Percentiles rank a stretch among this genome's conserved stretches.
Evolutionary conservation across 92 coral and sea anemone species (phyloP).

Genomic region (Bergia puertoricense): DNA sequence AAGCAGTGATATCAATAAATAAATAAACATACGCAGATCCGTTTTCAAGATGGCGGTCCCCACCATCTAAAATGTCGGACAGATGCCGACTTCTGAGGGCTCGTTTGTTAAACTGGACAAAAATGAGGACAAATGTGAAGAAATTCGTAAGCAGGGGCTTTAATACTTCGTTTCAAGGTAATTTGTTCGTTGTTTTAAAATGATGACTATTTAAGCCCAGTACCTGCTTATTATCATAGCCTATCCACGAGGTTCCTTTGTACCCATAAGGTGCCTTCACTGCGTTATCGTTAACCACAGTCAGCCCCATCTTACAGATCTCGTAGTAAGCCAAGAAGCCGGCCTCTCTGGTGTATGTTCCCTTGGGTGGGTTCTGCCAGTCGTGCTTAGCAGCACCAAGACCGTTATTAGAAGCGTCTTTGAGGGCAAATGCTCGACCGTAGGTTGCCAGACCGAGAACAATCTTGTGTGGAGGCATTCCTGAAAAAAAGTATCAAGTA

Average conservation of each 20-base stretch:
- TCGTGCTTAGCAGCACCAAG: conserved; percentile 39
- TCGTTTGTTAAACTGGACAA: too few species aligned
- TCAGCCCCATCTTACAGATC: neutral
- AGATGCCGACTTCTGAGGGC: too few species aligned
- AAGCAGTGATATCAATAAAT: too few species aligned
- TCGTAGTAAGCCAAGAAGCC: conserved; percentile 52
- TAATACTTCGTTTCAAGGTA: too few species aligned
- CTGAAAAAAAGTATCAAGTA: neutral
- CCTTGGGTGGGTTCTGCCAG: conserved; percentile 12
- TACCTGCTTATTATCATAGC: conserved; percentile 31
- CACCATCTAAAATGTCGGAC: too few species aligned
- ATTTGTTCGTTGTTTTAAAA: too few species aligned
- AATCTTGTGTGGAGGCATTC: conserved; percentile 35
- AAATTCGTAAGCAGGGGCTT: too few species aligned
- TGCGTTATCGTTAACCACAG: conserved; percentile 21
- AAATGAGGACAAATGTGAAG: too few species aligned
- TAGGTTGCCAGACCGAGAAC: conserved; percentile 50
- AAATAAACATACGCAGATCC: too few species aligned
- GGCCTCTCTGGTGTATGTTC: conserved; percentile 32
- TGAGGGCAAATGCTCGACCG: neutral
- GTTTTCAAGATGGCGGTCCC: too few species aligned
- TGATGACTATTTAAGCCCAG: neutral
- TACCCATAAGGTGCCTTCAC: conserved; percentile 50
- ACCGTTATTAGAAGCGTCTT: neutral
- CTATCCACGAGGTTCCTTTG: conserved; percentile 37